Conservation (phyloP, 2,797 vertebrate species). For the Hyperoplus immaculatus region DNA sequence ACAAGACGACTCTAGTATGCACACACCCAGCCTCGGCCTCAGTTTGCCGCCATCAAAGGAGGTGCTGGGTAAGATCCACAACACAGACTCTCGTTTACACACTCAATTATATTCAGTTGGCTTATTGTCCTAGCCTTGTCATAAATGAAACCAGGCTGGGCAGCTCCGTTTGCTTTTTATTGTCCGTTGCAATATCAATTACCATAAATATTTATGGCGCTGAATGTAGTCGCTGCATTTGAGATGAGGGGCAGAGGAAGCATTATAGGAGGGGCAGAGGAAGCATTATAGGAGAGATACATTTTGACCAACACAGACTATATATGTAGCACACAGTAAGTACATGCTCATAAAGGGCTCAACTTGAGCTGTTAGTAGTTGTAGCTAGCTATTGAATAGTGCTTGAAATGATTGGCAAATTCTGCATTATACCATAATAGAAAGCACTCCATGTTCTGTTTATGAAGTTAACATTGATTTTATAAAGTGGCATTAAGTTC, state of each 20-base stretch:
- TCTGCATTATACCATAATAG: neutral
- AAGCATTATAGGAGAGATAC: conserved; percentile 15
- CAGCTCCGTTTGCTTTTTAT: neutral
- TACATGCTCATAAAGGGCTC: neutral
- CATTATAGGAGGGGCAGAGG: neutral
- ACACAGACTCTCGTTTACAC: conserved; percentile 12
- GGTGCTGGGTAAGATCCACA: conserved; percentile 87
- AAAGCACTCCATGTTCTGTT: too few relatives aligned
- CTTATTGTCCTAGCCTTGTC: neutral
- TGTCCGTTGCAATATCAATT: conserved; percentile 2
- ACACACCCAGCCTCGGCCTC: conserved; percentile 75
- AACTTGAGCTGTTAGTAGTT: neutral
- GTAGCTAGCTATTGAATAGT: neutral
- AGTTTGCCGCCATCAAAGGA: conserved; percentile 89
- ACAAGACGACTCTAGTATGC: conserved; percentile 48
- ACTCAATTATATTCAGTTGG: neutral
- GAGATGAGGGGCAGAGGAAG: conserved; percentile 6
- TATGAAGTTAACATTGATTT: too few relatives aligned
- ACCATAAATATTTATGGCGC: conserved; percentile 1
- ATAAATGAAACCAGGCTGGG: neutral
- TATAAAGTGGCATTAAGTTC: too few relatives aligned
- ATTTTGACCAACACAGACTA: neutral
- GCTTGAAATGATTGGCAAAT: neutral
- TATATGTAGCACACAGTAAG: neutral
- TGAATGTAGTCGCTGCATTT: neutral